phyloP scores from a whole-genome alignment of 2,113 vertebrate genomes.

The Addax nasomaculatus region DNA sequence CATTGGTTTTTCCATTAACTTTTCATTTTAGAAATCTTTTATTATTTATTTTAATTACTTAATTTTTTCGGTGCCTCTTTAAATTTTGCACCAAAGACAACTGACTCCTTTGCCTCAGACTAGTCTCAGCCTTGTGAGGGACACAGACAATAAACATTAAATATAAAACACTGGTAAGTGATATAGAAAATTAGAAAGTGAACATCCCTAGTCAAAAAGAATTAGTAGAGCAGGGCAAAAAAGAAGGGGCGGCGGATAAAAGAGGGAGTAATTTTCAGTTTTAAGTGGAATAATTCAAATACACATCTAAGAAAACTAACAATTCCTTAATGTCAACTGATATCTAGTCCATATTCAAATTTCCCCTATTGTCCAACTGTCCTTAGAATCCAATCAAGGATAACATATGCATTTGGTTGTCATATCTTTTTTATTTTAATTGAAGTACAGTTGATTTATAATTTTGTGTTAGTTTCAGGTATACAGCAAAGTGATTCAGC shows the following conservation, averaged over 20 bases:
- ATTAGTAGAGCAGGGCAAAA: not conserved
- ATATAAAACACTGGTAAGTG: not conserved
- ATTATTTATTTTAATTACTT: not conserved
- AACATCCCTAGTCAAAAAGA: not conserved
- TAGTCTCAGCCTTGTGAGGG: not conserved
- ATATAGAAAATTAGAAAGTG: not conserved
- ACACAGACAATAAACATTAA: not conserved
- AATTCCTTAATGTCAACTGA: not conserved
- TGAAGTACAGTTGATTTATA: not conserved
- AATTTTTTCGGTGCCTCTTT: not conserved
- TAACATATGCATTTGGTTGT: not conserved
- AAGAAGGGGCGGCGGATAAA: not conserved
- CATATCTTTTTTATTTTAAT: not conserved
- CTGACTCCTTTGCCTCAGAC: not conserved
- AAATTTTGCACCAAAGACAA: slow-evolving; percentile 16
- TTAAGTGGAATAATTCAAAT: not conserved
- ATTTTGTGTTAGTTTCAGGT: not conserved
- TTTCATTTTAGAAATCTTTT: not conserved
- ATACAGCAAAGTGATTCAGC: not conserved
- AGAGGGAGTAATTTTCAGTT: not conserved
- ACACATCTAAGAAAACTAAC: slow-evolving; percentile 11
- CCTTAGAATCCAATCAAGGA: not conserved
- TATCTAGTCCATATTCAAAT: not conserved
- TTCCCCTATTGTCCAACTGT: not conserved
- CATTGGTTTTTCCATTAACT: not conserved